Evolutionary conservation across 2,797 vertebrate species (phyloP), one percentile per base, ranked within the genome.

Genomic region (Echeneis naucrates): DNA sequence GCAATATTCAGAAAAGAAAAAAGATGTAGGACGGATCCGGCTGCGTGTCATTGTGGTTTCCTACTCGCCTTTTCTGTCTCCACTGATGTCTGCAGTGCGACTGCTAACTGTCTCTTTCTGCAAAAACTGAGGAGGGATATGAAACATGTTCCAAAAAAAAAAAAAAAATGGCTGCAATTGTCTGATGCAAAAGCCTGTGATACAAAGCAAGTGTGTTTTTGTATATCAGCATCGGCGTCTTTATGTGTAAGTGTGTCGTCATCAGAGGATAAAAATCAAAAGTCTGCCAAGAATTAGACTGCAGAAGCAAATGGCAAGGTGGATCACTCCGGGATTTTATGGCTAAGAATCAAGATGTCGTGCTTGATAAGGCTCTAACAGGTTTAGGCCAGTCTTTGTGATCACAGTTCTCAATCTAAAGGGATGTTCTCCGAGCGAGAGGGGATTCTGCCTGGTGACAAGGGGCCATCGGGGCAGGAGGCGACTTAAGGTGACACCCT

Each of bases 361-460:
- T 93, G 92, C 92, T 87, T 87, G 85, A 88, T 92, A 91, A 92
- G 84, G 91, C 92, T 90, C 91, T 93, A 94, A 93, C 89, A 47
- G 57, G 92, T 83, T 94, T 94, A 94, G 71, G 77, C 72, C 7
- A 1, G 78, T 57, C 64, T 80, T 77, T 72, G 77, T 55, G 89
- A 76, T 85, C 30, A 63, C 47, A 59, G 74, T 71, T 64, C 85
- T 88, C 84, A 88, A 84, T 89, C 90, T 87, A 85, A 83, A 56
- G 75, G 88, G 91, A 93, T 89, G 92, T 92, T 89, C 87, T 91
- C 51, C 55, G 7, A 23, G 83, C 82, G 87, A 86, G 82, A 89
- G 86, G 81, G 50, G 75, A 85, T 77, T 86, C 84, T 67, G 53
- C 67, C 48, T 26, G 72, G 68, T 21, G 1, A 64, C 14, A 0